These are phyloP conservation scores for Thyatira batis DNA, from an alignment of 2,888 invertebrate genomes.

Conservation along the genomic window DNA sequence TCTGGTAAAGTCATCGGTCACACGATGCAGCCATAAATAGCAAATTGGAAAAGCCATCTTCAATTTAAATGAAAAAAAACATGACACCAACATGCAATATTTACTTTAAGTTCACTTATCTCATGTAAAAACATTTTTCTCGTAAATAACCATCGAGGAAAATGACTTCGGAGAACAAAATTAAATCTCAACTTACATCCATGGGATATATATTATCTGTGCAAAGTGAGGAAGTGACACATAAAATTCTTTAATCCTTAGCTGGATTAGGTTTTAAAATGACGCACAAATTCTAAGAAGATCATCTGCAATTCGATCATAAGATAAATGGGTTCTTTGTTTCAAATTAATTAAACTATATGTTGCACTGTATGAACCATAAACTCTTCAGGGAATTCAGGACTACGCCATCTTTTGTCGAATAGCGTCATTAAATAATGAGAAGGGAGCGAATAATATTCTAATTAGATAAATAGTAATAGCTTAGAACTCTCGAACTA, in stretches of 20 bases:
- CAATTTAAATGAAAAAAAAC: too few relatives aligned
- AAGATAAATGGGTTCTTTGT: background rate
- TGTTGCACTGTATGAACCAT: background rate
- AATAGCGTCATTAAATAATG: background rate
- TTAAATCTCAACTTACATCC: background rate
- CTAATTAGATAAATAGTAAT: too few relatives aligned
- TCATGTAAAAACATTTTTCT: background rate
- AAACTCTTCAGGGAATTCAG: background rate
- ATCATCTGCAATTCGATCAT: background rate
- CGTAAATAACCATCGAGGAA: background rate
- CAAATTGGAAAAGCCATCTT: too few relatives aligned
- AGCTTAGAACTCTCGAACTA: too few relatives aligned
- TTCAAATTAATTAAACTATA: background rate
- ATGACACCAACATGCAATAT: too few relatives aligned
- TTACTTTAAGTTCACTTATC: background rate
- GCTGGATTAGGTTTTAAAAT: background rate
- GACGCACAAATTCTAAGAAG: background rate
- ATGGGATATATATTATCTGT: background rate
- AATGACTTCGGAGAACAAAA: background rate
- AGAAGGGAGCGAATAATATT: too few relatives aligned
- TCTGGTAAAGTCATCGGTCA: too few relatives aligned
- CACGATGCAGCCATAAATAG: too few relatives aligned
- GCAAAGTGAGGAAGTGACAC: background rate
- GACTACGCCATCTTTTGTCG: background rate
- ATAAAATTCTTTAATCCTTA: background rate